Base-by-base conservation (phyloP, 2,888 invertebrate genomes). In the Apamea anceps region DNA sequence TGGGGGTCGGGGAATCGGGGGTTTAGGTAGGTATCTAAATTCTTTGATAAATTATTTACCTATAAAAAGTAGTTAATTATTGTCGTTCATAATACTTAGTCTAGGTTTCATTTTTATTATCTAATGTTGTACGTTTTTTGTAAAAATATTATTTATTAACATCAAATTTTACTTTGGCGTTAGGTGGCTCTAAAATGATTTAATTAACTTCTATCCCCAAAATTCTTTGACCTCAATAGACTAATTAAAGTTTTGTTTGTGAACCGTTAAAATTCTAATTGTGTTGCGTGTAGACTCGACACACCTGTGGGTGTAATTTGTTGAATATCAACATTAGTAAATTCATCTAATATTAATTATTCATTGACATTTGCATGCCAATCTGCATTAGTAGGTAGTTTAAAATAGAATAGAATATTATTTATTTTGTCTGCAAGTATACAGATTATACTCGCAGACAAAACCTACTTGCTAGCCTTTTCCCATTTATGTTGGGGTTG, bases 241-340 rank as follows among this genome's bases (percentile, higher is more conserved):
- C 77, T 85, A 81, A 88, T 88, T 84, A 80, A 87, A 86, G 74
- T 86, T 83, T 86, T 78, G 84, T 85, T 85, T 86, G 82, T 75
- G 57, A 73, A 73, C 66, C 75, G 80, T 86, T 86, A 63, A 80
- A 83, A 85, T 79, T 80, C 63, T 75, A 75, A 86, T 83, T 80
- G 63, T 63, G 66, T 70, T 75, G 54, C 57, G 78, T 75, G 57
- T 75, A 67, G 45, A 73, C 75, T 82, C 42, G 48, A 71, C 12
- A 77, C n/a, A 77, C 75, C 70, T 70, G 48, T 62, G 72, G 75
- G 77, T 54, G 57, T 73, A 75, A 82, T 86, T 86, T 60, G 70
- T 75, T 66, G 25, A 79, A 82, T 79, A 72, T 82, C 48, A 71
- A 72, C 68, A 78, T 66, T n/a, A 51, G 71, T 68, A 57, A 51